phyloP scores from a whole-genome alignment of 2,113 vertebrate species.

The Rhabdornis inornatus region DNA sequence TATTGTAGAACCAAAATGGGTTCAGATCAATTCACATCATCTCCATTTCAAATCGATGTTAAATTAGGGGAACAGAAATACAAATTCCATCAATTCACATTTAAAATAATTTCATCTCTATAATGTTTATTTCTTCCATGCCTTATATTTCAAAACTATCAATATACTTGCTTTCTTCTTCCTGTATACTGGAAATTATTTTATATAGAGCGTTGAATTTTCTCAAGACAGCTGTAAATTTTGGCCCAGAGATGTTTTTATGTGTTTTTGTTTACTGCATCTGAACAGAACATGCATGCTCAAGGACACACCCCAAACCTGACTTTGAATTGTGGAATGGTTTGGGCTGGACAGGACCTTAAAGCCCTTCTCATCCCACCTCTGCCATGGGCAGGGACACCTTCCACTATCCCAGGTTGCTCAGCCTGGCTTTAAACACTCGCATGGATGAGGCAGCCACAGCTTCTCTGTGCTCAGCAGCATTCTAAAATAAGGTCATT shows the following conservation, averaged over 20 bases:
- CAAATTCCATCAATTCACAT: neutral
- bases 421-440: neutral
- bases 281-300: fast-evolving
- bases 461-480: neutral
- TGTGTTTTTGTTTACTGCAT: neutral
- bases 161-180: neutral
- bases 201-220: neutral
- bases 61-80: neutral
- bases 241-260: neutral
- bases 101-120: neutral
- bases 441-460: neutral
- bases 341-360: neutral
- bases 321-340: neutral
- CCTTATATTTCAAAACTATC: neutral
- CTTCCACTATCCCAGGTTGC: neutral
- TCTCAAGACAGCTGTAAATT: neutral
- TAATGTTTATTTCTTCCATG: neutral
- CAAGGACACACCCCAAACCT: neutral
- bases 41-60: neutral
- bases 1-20: neutral
- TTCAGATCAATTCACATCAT: neutral
- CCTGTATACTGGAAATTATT: neutral
- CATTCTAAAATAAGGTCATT: neutral
- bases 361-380: neutral
- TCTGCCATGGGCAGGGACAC: neutral